Evolutionary conservation across 2,797 vertebrate species (phyloP), one percentile per base, ranked within the genome.

Genomic region (Enteromius fasciolatus): DNA sequence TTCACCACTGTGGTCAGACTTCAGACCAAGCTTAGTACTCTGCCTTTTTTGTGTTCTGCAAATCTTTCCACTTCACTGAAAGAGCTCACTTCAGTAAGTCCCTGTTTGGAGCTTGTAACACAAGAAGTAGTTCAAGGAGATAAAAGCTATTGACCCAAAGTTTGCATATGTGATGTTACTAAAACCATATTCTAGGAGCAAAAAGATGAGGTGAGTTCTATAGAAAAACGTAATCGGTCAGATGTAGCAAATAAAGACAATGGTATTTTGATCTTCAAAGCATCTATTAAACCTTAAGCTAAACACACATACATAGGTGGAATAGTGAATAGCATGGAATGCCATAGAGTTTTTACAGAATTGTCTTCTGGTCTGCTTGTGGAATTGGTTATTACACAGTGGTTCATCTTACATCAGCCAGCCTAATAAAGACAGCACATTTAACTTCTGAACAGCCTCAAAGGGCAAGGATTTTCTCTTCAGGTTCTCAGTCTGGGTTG

Each of bases 1-100:
- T 94, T 93, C 93, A 94, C 94, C 94, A 93, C 86, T 94, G 94
- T 90, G 94, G 94, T 94, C 89, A 87, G 91, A 93, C 93, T 93
- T 94, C 91, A 93, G 91, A 93, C 92, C 90, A 80, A 83, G 91
- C 92, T 93, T 88, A 90, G 94, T 94, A 91, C 86, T 94, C 89
- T 90, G 64, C 78, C 89, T 89, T 93, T 94, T 90, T 95, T 93
- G 92, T 95, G 91, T 92, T 92, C 92, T 92, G 93, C 89, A 94
- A 93, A 94, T 93, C 92, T 92, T 89, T 59, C 76, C 85, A 87
- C 89, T 88, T 91, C 89, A 87, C 88, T 94, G 85, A 79, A 90
- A 88, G 86, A 78, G 44, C 76, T 80, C 84, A 89, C 89, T 90
- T 89, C 78, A 90, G 86, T 87, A 86, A 89, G 85, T 87, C 89